Base-by-base conservation (phyloP, 2,113 vertebrate species). In the Hyperopisus bebe region DNA sequence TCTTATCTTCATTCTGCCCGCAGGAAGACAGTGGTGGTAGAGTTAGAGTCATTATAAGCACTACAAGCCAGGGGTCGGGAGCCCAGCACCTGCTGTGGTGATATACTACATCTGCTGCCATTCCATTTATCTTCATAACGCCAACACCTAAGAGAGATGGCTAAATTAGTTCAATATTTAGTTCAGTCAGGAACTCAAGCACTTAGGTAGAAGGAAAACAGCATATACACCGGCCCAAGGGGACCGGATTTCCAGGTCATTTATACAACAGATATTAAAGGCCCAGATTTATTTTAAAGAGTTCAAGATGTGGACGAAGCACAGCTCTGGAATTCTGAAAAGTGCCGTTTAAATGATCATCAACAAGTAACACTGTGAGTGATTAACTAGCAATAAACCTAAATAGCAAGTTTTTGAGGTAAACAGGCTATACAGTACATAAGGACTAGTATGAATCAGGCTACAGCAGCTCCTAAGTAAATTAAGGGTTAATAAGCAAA, bases 1-100 rank as follows among this genome's bases (percentile, higher is more conserved):
- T 66, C 3, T 87, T 94, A 86, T 96, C 96, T 90, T 97, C 96
- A 1, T 92, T 95, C 97, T 97, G 92, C 0, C 0, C 8, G 19
- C 21, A 1, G 48, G 44, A 48, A 31, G 53, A 27, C 31, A 13
- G 48, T 0, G 31, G 8, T 3, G 15, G 13, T 87, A 13, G 31
- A 53, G 44, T 48, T 42, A 70, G 35, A 80, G 35, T 80, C 74
- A 42, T 80, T 80, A 80, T 80, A 42, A 19, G 70, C 70, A 39
- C 3, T 9, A 24, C 27, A 10, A 39, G 5, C 31, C 35, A 19
- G 13, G 35, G 74, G 74, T 80, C 35, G 6, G 31, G 13, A 3
- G 31, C 74, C 74, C 35, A 19, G 35, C 15, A 2, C 1, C 35
- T 80, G 74, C 74, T 39, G 35, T 5, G 74, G 31, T 80, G 74